Evolutionary conservation across 1,140 invertebrate genomes (phyloP).

Genomic region (Cotesia chilonis): DNA sequence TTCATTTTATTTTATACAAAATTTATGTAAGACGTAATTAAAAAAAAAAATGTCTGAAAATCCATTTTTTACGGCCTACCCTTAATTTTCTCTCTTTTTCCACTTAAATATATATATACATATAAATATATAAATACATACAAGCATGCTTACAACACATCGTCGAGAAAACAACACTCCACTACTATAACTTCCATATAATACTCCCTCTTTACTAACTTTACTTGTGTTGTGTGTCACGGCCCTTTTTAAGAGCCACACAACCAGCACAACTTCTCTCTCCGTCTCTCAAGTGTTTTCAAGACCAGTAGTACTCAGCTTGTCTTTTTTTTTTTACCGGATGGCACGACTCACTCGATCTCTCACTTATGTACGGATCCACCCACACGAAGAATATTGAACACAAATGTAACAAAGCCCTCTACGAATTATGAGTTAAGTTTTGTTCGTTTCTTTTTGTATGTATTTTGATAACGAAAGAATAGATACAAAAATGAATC

Average conservation of each 20-base stretch:
- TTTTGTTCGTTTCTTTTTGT: background rate
- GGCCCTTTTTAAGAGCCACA: conserved; percentile 22
- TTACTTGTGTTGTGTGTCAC: conserved; percentile 1
- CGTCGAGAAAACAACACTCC: too few relatives aligned
- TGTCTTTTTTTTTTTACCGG: conserved; percentile 29
- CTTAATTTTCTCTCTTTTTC: too few relatives aligned
- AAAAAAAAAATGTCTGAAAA: too few relatives aligned
- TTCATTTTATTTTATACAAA: too few relatives aligned
- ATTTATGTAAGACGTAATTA: too few relatives aligned
- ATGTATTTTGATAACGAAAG: background rate
- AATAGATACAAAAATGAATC: too few relatives aligned
- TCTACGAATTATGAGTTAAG: conserved; percentile 10
- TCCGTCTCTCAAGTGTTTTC: conserved; percentile 3
- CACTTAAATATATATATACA: too few relatives aligned
- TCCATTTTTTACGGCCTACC: too few relatives aligned
- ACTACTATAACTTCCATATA: conserved; percentile 2
- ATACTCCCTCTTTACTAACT: conserved; percentile 1
- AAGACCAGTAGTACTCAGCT: conserved; percentile 14
- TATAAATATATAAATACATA: background rate
- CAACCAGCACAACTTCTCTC: background rate
- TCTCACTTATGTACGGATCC: conserved; percentile 24
- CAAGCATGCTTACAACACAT: too few relatives aligned
- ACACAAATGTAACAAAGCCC: conserved; percentile 14
- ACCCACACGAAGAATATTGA: conserved; percentile 29
- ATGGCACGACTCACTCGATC: conserved; percentile 29